Evolutionary conservation across 1,140 invertebrate species (phyloP), one percentile per base, ranked within the genome.

Genomic region (Delia radicum): DNA sequence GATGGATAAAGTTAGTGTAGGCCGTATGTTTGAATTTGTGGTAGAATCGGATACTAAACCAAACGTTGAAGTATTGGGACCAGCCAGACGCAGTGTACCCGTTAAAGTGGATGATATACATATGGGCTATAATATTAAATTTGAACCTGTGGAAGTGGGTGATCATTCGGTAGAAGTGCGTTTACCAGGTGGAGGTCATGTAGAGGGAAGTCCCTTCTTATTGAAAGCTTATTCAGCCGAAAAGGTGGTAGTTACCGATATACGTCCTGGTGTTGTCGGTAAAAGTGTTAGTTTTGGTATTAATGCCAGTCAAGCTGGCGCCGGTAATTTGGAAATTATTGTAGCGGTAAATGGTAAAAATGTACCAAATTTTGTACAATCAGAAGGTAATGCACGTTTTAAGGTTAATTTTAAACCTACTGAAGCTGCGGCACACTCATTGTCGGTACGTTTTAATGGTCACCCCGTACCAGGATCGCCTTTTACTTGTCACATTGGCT

Each of bases 301-400:
- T 91, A 91, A 95, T 90, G 92, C 88, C 61, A 90, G 89, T 0
- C 89, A 91, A 82, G 91, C 91, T 10, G 91, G 97, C 77, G 96
- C 96, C 77, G 97, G 97, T 42, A 98, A 98, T 87, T 88, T 99
- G 78, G 97, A 99, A 88, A 99, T 99, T 61, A 98, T 98, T 74
- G 97, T 99, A 0, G 96, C 96, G 0, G 96, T 98, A n/a, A 96
- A 95, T 82, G 96, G 96, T 3, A 92, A 96, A 81, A 99, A 99
- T 88, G 97, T 99, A 6, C 98, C 98, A 6, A 99, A 99, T 88
- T 99, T 98, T 87, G 97, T 99, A 1, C 95, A 98, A 83, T 96
- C 95, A 55, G 97, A 98, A 89, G 96, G 96, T 27, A 98, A 99
- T 87, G 97, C 97, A 0, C 92, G 94, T 80, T 98, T 99, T 80